Conservation (phyloP, 2,113 vertebrate species). For the Tragelaphus imberbis region DNA sequence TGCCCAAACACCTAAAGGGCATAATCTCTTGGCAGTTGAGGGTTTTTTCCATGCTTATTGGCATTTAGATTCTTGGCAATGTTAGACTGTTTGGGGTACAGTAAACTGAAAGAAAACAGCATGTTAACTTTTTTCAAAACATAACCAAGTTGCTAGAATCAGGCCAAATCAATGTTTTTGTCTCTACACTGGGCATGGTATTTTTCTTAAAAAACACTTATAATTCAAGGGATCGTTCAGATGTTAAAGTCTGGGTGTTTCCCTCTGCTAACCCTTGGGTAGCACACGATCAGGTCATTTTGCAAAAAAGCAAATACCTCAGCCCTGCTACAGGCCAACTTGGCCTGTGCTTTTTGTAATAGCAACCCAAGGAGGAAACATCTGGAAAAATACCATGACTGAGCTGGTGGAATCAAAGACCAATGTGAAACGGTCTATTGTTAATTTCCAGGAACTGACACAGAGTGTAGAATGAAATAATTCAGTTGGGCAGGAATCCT, state of each 20-base stretch:
- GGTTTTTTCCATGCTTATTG: neutral
- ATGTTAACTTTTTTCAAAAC: constrained; percentile 13
- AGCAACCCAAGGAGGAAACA: constrained; percentile 38
- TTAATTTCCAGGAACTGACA: constrained; percentile 44
- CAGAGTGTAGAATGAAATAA: neutral
- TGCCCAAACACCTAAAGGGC: neutral
- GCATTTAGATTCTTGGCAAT: neutral
- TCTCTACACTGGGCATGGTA: neutral
- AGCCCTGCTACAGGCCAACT: neutral
- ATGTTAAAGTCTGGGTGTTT: neutral
- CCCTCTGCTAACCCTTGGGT: neutral
- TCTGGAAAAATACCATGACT: constrained; percentile 57
- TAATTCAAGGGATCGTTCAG: neutral
- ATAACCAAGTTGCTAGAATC: neutral
- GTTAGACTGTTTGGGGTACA: neutral
- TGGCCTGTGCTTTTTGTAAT: neutral
- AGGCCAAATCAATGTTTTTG: neutral
- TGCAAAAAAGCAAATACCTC: neutral
- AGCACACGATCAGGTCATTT: neutral
- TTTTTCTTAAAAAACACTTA: neutral
- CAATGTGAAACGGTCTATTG: constrained; percentile 19
- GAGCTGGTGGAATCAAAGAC: constrained; percentile 37
- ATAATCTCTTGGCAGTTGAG: neutral
- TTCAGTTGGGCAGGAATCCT: neutral
- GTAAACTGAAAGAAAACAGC: neutral